phyloP scores from a whole-genome alignment of 2,113 vertebrate species.

The Sylvia atricapilla region DNA sequence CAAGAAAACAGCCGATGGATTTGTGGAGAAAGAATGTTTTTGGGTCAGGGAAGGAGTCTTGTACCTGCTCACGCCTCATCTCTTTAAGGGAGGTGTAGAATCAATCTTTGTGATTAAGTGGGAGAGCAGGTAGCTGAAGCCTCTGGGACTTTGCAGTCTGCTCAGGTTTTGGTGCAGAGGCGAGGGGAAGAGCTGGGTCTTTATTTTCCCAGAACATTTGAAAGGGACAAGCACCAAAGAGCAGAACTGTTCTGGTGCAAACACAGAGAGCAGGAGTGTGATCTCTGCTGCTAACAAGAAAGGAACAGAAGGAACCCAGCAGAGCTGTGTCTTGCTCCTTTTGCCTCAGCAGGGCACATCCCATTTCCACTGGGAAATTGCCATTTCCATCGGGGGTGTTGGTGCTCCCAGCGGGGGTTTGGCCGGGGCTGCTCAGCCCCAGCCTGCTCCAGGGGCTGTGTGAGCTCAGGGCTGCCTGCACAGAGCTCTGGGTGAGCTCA shows the following conservation, averaged over 20 bases:
- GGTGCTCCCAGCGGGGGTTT: background rate
- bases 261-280: accelerated
- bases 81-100: background rate
- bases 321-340: background rate
- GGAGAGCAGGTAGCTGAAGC: background rate
- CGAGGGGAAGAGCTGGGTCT: background rate
- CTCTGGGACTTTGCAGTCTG: background rate
- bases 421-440: background rate
- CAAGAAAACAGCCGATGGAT: background rate
- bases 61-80: background rate
- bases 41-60: background rate
- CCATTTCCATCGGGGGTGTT: background rate
- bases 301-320: background rate
- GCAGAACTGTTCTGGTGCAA: background rate
- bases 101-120: slow-evolving; percentile 14
- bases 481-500: background rate
- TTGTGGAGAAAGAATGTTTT: background rate
- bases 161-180: slow-evolving; percentile 24
- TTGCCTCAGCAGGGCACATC: background rate
- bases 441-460: background rate
- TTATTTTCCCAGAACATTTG: background rate
- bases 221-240: background rate
- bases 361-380: accelerated
- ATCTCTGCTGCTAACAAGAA: background rate
- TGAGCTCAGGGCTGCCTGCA: background rate